Base-by-base conservation (phyloP, 2,113 vertebrate species). In the Tonatia bakeri region DNA sequence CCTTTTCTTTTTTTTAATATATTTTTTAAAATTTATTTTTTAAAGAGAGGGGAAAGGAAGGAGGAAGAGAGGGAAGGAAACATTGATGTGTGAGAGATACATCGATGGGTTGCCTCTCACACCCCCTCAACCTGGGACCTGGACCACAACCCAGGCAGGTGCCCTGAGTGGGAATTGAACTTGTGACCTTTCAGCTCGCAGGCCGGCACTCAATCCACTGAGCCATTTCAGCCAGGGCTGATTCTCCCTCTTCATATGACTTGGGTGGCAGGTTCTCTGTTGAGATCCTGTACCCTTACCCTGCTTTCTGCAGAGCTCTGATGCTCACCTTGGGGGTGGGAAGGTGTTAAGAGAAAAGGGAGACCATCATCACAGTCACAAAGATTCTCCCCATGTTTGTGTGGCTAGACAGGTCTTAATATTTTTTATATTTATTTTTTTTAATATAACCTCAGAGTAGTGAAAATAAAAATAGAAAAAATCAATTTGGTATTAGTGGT, bases 401-500 rank as follows among this genome's bases (percentile, higher is more conserved):
- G 10, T 70, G 38, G 31, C 64, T 72, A 75, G 20, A n/a, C 61
- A 70, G 24, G 61, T 69, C 76, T 80, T 22, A 43, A 5, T 70
- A 54, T 75, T 75, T 59, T 92, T 88, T 47, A 20, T 59, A 33
- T 69, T 87, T 94, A 64, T 84, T 81, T 94, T 81, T 81, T 80
- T n/a, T 28, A 90, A 40, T 84, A 22, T 83, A 73, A 65, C 67
- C 45, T 43, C n/a, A 64, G 94, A 86, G 47, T 75, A 82, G 61
- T 76, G 19, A 56, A 67, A 85, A 90, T 84, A 64, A 80, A 94
- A 93, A 56, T 69, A 52, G 54, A 40, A 94, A 94, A 56, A 92
- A 94, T 56, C 54, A 92, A 84, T 64, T 92, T 93, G 72, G n/a
- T 14, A 47, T 84, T 95, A 86, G 52, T 90, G 28, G 89, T 13